Evolutionary conservation across 2,113 vertebrate genomes (phyloP), one percentile per base, ranked within the genome.

Genomic region (Myocastor coypus): DNA sequence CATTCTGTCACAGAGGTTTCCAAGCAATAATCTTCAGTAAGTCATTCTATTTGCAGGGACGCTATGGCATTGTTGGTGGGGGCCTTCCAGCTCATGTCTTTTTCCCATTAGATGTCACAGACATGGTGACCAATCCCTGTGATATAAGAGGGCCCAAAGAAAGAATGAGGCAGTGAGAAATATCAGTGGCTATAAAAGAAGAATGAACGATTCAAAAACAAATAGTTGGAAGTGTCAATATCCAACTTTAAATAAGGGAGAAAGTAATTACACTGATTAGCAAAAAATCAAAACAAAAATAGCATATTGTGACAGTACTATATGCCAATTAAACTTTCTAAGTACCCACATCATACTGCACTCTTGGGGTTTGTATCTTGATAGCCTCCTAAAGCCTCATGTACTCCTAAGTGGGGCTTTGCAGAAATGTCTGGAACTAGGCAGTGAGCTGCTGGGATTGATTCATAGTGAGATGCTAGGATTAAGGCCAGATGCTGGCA

Each of bases 21-120:
- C n/a, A 11, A 83, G 32, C 22, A 85, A 61, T 81, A 85, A 93
- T 73, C 55, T 91, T 89, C 7, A 69, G 37, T 81, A 78, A 96
- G 69, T 46, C 93, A 12, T 71, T 68, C 12, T 77, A 81, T 82
- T 19, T 88, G 19, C 71, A 40, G 3, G 78, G 10, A 90, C 4
- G 20, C 32, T 50, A 17, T 42, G 37, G 61, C 1, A 17, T 92
- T 89, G 3, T 78, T 32, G 88, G 16, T 73, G 34, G 37, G 22
- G 46, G 42, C 1, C 20, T 93, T 91, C 61, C 4, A 78, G 22
- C 3, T 82, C 46, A 6, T 11, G 22, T 40, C 30, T 66, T 42
- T 95, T 93, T 85, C 64, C 50, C 14, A 30, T 16, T 85, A 78
- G 19, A n/a, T 3, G 24, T 30, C 40, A 77, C 10, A 32, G 34